Evolutionary conservation across 2,797 vertebrate species (phyloP).

Genomic region (Galagoides demidoff): DNA sequence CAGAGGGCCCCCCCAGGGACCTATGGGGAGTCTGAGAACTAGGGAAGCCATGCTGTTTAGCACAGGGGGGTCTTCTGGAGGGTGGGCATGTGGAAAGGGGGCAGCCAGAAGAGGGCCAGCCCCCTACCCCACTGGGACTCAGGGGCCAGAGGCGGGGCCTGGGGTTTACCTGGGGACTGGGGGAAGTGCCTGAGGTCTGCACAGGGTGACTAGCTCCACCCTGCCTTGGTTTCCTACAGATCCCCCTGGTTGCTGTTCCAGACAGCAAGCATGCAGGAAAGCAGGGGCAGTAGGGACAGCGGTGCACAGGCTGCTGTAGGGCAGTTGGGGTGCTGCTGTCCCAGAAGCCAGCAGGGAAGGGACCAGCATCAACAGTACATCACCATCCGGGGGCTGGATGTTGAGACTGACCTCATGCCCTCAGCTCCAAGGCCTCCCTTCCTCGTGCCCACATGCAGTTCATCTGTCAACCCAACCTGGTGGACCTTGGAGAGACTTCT

Average conservation of each 20-base stretch:
- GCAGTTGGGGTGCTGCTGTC: rapidly evolving
- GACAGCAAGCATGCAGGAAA: rapidly evolving
- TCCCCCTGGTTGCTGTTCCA: rapidly evolving
- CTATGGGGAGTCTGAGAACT: background rate
- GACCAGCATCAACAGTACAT: rapidly evolving
- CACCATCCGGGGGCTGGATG: rapidly evolving
- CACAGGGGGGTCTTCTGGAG: rapidly evolving
- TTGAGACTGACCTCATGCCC: rapidly evolving
- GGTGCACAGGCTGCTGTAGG: rapidly evolving
- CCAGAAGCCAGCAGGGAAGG: rapidly evolving
- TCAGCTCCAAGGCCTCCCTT: rapidly evolving
- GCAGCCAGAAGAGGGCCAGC: rapidly evolving
- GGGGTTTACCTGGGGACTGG: rapidly evolving
- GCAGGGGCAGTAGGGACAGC: background rate
- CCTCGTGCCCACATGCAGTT: rapidly evolving
- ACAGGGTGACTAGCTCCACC: rapidly evolving
- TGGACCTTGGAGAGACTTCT: rapidly evolving
- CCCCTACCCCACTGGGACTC: background rate
- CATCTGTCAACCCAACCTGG: rapidly evolving
- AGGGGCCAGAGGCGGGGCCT: rapidly evolving
- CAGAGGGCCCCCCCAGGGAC: background rate
- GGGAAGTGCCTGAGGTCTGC: rapidly evolving
- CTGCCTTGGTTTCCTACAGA: too few relatives aligned
- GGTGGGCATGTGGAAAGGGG: rapidly evolving
- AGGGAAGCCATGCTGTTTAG: rapidly evolving